A percentile compares a stretch with the other conserved stretches of the same genome.
phyloP scores from a whole-genome alignment of 2,113 vertebrate genomes.

The Corythaeola cristata region DNA sequence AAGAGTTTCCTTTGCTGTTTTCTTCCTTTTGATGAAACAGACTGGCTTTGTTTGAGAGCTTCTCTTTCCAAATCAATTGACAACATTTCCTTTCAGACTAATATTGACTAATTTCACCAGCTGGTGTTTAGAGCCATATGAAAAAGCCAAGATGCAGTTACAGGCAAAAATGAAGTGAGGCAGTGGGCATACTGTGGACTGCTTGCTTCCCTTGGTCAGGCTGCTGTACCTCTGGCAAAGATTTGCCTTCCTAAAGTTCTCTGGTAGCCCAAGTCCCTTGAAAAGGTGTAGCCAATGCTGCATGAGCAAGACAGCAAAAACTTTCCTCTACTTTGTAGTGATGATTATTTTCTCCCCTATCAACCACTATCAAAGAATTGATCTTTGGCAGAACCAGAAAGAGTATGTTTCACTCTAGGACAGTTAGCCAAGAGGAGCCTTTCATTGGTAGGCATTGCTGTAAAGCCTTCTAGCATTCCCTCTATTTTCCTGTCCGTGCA shows the following conservation, averaged over 20 bases:
- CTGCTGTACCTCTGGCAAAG: background rate
- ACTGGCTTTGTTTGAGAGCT: background rate
- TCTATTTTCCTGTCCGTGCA: background rate
- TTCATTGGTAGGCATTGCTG: conserved; percentile 43
- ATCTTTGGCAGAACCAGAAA: background rate
- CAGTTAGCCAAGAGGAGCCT: conserved; percentile 12
- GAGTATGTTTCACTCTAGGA: background rate
- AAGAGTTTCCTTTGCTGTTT: background rate
- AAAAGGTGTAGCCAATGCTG: background rate
- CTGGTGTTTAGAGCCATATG: background rate
- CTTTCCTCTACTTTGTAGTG: background rate
- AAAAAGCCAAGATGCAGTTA: background rate
- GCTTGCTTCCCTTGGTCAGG: background rate
- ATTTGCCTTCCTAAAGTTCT: background rate
- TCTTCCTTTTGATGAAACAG: background rate
- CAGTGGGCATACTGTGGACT: background rate
- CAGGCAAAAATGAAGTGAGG: background rate
- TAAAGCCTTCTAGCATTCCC: conserved; percentile 38
- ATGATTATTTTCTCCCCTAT: background rate
- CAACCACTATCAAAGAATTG: background rate
- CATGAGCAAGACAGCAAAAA: background rate
- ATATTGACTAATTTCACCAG: background rate
- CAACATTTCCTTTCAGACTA: background rate
- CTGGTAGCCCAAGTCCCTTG: background rate
- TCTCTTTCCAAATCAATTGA: background rate